Evolutionary conservation across 2,888 invertebrate genomes (phyloP).

Genomic region (Conomelus anceps): DNA sequence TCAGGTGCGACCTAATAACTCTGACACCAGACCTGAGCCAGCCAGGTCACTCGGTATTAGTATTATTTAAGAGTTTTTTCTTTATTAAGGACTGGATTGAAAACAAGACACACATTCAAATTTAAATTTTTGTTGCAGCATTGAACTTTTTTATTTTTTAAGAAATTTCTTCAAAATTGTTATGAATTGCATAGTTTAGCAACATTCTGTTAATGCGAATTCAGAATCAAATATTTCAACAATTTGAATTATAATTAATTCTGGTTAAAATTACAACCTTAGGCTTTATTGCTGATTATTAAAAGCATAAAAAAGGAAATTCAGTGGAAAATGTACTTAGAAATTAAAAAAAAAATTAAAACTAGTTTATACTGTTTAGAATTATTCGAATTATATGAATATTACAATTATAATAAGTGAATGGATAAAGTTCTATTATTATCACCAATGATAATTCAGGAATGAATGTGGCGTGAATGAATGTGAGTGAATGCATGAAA

Average conservation of each 20-base stretch:
- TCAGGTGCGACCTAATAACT: too few species aligned
- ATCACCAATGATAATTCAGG: neutral
- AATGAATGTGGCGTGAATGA: neutral
- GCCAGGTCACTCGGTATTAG: too few species aligned
- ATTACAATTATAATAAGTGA: neutral
- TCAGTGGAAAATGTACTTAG: neutral
- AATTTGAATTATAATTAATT: too few species aligned
- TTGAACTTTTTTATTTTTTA: too few species aligned
- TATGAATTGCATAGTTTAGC: neutral
- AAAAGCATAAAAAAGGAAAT: neutral
- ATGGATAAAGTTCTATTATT: neutral
- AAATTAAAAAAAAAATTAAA: too few species aligned
- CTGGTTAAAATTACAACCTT: too few species aligned
- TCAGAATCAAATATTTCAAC: too few species aligned
- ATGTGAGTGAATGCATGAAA: neutral
- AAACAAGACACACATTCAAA: neutral
- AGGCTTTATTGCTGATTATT: neutral
- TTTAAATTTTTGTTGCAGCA: neutral
- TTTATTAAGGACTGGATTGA: neutral
- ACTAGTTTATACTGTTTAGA: neutral
- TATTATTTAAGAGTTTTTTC: too few species aligned
- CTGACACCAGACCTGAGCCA: too few species aligned
- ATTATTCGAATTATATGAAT: neutral
- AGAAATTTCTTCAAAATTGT: neutral
- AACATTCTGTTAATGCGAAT: neutral